Evolutionary conservation across 1,140 invertebrate genomes (phyloP), one percentile per base, ranked within the genome.

Genomic region (Geopemphigus sp.): DNA sequence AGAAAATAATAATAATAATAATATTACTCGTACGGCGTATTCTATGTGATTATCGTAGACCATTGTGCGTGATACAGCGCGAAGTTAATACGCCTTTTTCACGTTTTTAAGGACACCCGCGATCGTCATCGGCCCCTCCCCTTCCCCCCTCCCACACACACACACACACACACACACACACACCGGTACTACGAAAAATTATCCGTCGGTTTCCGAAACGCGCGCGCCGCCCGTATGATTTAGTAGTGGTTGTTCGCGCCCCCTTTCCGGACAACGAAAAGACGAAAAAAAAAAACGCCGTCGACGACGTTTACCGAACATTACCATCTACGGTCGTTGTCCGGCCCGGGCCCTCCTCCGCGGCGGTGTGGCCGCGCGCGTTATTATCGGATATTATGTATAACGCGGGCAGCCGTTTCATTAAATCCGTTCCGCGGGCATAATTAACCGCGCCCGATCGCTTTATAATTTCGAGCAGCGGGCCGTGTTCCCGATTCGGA

Each of bases 301-400:
- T n/a, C n/a, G 39, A 68, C 45, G 24, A 39, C 66, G 66, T 68
- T 68, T 68, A 50, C 17, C 8, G 22, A 68, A 68, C 66, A 24
- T 68, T 68, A 47, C 66, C 39, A 12, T 39, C 10, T 50, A 39
- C 6, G 26, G 22, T 26, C 10, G 10, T 29, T 10, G 32, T 39
- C 32, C 32, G 32, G 32, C 32, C 32, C 32, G 3, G 61, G 15
- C 61, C 17, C 61, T 63, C 61, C 61, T 29, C 26, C 26, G 10
- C 61, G 63, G 63, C n/a, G 29, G 63, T 32, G n/a, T n/a, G n/a
- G n/a, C n/a, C n/a, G n/a, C 32, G 19, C n/a, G 63, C 24, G 11
- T 72, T 72, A 72, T 72, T 19, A 53, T 26, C 50, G 29, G n/a
- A 72, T 70, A 70, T 53, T 53, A 70, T 54, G 66, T 53, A 70